These are phyloP conservation scores for Dipus sagitta DNA, from an alignment of 2,797 vertebrate genomes.

Conservation along the genomic window DNA sequence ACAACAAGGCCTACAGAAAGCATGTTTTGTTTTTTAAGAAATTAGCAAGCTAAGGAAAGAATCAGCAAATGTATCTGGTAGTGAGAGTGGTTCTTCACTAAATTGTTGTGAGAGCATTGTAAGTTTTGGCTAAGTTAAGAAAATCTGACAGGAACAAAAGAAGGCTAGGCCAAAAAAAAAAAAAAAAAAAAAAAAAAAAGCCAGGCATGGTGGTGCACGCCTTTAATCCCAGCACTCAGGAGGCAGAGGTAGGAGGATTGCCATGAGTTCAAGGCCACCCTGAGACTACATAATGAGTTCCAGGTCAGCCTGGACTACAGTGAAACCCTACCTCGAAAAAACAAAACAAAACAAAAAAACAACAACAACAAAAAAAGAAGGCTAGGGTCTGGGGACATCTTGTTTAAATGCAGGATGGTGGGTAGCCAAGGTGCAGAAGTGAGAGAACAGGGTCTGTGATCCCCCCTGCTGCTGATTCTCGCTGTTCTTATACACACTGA, in stretches of 20 bases:
- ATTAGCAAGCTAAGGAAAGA: not conserved
- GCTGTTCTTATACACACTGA: not conserved
- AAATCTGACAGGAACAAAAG: not conserved
- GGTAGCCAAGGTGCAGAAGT: not conserved
- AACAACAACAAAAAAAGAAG: no score
- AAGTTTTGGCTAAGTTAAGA: not conserved
- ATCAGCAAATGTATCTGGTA: not conserved
- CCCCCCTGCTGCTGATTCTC: not conserved
- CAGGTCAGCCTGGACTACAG: no score
- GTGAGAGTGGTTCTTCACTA: not conserved
- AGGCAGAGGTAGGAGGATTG: no score
- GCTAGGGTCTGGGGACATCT: rapidly evolving
- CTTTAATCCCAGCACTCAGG: no score
- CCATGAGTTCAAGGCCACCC: no score
- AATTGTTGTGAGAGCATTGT: not conserved
- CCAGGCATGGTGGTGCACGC: no score
- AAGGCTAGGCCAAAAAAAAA: not conserved
- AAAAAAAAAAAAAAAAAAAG: no score
- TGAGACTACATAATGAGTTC: no score
- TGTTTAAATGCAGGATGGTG: not conserved
- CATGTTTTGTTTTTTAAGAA: not conserved
- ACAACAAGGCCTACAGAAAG: not conserved
- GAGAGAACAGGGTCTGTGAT: not conserved
- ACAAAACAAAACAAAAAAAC: no score
- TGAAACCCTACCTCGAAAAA: no score